A percentile compares a stretch with the other conserved stretches of the same genome.
Evolutionary conservation across 1,140 invertebrate genomes (phyloP).

Genomic region (Drosophila setifemur): DNA sequence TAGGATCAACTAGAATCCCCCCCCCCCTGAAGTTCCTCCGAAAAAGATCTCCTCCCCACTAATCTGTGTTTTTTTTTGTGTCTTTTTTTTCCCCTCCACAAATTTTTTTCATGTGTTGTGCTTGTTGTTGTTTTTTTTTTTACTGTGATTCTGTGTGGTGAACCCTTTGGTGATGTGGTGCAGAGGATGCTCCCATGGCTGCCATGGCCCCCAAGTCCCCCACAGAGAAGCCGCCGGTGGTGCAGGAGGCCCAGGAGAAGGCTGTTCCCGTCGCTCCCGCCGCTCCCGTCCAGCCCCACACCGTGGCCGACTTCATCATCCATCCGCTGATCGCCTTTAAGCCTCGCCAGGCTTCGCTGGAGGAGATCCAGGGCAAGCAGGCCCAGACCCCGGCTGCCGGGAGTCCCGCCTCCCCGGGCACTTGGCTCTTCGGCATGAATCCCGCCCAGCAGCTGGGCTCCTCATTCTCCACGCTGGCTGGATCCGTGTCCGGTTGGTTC

Average conservation of each 20-base stretch:
- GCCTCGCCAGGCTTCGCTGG: conserved; percentile 48
- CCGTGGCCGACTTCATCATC: conserved; percentile 76
- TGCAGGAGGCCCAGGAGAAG: not conserved
- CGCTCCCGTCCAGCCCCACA: conserved; percentile 53
- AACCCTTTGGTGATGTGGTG: conserved; percentile 8
- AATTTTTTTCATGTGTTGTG: conserved; percentile 43
- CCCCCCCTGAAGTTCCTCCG: too few species aligned
- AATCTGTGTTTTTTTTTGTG: conserved; percentile 19
- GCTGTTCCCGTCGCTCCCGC: not conserved
- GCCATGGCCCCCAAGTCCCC: conserved; percentile 50
- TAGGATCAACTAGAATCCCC: conserved; percentile 37
- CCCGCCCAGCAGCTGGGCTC: conserved; percentile 67
- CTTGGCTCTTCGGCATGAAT: conserved; percentile 73
- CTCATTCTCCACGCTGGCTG: conserved; percentile 67
- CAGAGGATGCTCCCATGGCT: not conserved
- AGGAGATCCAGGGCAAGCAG: conserved; percentile 71
- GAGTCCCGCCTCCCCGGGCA: conserved; percentile 29
- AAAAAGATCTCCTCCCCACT: not conserved
- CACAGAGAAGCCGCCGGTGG: conserved; percentile 59
- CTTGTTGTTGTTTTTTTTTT: conserved; percentile 41
- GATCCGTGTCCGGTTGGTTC: conserved; percentile 76
- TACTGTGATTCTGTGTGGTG: conserved; percentile 35
- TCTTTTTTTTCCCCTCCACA: conserved; percentile 10
- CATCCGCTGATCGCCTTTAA: conserved; percentile 78
- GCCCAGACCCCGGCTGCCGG: conserved; percentile 2